Evolutionary conservation across 2,888 invertebrate genomes (phyloP).

Genomic region (Lymantria monacha): DNA sequence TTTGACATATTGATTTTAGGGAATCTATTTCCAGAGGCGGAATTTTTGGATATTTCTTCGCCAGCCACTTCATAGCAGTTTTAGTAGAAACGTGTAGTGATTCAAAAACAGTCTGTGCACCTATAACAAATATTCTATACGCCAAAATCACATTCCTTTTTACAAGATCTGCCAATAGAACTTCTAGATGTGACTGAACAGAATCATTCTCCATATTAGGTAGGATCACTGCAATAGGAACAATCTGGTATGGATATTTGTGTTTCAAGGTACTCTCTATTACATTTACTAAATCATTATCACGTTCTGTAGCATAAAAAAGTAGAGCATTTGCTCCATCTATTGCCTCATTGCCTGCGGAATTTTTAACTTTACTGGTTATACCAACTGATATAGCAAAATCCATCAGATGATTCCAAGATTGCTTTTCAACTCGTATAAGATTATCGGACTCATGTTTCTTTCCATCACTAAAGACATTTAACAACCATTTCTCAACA

Average conservation of each 20-base stretch:
- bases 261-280: constrained; percentile 56
- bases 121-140: constrained; percentile 59
- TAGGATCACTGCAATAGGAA: constrained; percentile 68
- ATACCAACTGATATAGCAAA: constrained; percentile 73
- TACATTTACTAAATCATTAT: constrained; percentile 41
- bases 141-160: constrained; percentile 55
- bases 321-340: constrained; percentile 70
- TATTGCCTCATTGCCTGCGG: constrained; percentile 52
- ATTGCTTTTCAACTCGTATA: constrained; percentile 64
- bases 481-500: constrained; percentile 70
- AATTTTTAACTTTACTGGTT: constrained; percentile 40
- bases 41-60: constrained; percentile 69
- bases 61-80: constrained; percentile 73
- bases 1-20: constrained; percentile 78
- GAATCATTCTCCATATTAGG: constrained; percentile 41
- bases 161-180: constrained; percentile 44
- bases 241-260: constrained; percentile 63
- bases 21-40: constrained; percentile 83
- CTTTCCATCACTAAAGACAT: constrained; percentile 69
- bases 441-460: constrained; percentile 58
- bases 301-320: constrained; percentile 60
- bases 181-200: constrained; percentile 42
- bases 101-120: constrained; percentile 48
- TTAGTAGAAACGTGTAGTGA: constrained; percentile 57
- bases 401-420: constrained; percentile 75